These are phyloP conservation scores for Acleris literana DNA, from an alignment of 2,888 invertebrate species.

Conservation along the genomic window DNA sequence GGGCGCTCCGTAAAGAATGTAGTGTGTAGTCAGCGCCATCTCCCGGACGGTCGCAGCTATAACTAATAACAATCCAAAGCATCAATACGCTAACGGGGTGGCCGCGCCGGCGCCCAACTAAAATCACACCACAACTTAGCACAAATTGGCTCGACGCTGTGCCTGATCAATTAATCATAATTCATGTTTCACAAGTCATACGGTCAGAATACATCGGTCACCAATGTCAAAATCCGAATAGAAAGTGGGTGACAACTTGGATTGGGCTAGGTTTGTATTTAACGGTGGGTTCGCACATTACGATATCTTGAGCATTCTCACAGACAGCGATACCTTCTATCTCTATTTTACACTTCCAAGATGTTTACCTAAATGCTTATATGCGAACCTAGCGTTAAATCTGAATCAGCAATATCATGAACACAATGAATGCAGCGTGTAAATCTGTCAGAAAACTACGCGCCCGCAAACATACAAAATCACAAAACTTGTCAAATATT, in stretches of 20 bases:
- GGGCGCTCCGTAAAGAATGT: too few species aligned
- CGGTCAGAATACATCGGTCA: slow-evolving; percentile 1
- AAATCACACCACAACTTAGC: slow-evolving; percentile 11
- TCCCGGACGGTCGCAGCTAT: slow-evolving; percentile 42
- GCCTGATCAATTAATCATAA: not conserved
- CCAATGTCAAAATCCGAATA: slow-evolving; percentile 1
- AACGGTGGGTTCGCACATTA: slow-evolving; percentile 9
- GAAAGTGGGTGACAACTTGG: not conserved
- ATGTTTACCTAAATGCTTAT: too few species aligned
- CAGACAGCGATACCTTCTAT: too few species aligned
- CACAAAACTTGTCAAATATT: slow-evolving; percentile 41
- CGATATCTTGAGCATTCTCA: too few species aligned
- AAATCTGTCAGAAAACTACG: slow-evolving; percentile 11
- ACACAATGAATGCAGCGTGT: slow-evolving; percentile 1
- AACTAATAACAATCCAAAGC: slow-evolving; percentile 53
- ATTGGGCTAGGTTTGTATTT: slow-evolving; percentile 23
- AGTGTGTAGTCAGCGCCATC: slow-evolving; percentile 31
- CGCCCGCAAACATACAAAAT: slow-evolving; percentile 31
- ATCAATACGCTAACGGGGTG: slow-evolving; percentile 51
- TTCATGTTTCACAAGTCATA: not conserved
- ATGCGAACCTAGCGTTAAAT: slow-evolving; percentile 18
- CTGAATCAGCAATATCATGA: slow-evolving; percentile 14
- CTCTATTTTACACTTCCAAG: too few species aligned
- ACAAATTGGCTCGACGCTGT: slow-evolving; percentile 5
- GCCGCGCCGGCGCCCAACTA: slow-evolving; percentile 37